Percentiles rank a stretch among this genome's conserved stretches.
These are phyloP conservation scores for Calypte anna DNA, from an alignment of 2,113 vertebrate genomes.

Conservation along the genomic window DNA sequence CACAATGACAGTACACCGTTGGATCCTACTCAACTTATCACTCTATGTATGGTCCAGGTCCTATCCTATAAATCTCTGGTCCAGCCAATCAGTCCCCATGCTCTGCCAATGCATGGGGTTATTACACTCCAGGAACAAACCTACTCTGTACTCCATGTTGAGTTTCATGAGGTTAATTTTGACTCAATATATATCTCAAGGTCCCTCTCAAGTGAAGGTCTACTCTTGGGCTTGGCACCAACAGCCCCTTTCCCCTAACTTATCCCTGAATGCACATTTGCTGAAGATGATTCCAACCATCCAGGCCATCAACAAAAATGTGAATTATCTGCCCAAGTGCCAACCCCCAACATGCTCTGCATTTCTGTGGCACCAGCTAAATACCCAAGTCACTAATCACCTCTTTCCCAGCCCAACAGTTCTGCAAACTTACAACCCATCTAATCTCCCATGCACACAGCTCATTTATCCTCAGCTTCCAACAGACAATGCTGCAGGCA, in stretches of 20 bases:
- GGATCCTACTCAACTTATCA: not conserved
- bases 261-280: not conserved
- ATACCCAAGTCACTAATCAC: not conserved
- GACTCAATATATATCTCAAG: not conserved
- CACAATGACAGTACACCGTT: not conserved
- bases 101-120: not conserved
- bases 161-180: not conserved
- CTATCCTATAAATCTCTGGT: no score
- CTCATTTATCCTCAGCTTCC: not conserved
- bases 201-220: not conserved
- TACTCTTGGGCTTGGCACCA: not conserved
- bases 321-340: not conserved
- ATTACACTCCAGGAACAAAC: not conserved
- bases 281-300: not conserved
- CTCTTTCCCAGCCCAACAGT: not conserved
- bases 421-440: not conserved
- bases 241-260: not conserved
- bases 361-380: not conserved
- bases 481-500: not conserved
- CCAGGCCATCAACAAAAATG: not conserved
- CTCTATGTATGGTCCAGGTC: no score
- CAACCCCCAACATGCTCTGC: not conserved
- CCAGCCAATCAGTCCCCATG: no score
- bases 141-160: not conserved
- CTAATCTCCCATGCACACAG: rapidly evolving